Evolutionary conservation across 2,113 vertebrate genomes (phyloP).

Genomic region (Gila orcuttii): DNA sequence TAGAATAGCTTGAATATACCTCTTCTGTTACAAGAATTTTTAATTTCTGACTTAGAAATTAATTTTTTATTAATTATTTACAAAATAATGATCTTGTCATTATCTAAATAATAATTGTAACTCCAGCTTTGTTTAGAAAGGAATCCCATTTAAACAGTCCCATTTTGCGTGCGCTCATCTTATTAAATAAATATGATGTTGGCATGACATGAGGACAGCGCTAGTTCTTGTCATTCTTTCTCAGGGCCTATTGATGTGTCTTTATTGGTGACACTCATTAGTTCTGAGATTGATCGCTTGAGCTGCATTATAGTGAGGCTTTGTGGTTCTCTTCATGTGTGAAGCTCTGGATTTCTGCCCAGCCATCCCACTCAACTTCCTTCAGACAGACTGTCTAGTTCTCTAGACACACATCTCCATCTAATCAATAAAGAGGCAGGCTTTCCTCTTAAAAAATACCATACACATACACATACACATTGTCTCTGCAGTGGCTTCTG

Average conservation of each 20-base stretch:
- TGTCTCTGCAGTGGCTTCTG: slow-evolving; percentile 7
- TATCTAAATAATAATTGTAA: neutral
- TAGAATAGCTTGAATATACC: too few relatives aligned
- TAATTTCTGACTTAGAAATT: too few relatives aligned
- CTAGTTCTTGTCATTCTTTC: neutral
- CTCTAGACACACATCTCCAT: slow-evolving; percentile 14
- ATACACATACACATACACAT: neutral
- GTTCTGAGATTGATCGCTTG: slow-evolving; percentile 15
- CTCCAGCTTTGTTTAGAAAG: neutral
- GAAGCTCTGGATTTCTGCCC: slow-evolving; percentile 32
- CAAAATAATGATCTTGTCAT: too few relatives aligned
- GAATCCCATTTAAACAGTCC: neutral
- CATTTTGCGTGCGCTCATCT: neutral
- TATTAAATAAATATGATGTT: neutral
- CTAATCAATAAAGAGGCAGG: slow-evolving; percentile 5
- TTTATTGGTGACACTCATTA: neutral
- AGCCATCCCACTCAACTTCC: slow-evolving; percentile 23
- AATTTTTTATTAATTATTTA: too few relatives aligned
- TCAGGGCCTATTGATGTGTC: neutral
- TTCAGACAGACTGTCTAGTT: slow-evolving; percentile 33
- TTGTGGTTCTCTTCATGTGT: slow-evolving; percentile 32
- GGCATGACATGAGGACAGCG: neutral
- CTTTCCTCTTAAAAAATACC: neutral
- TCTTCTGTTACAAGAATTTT: too few relatives aligned
- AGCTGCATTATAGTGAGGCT: neutral